Evolutionary conservation across 2,888 invertebrate genomes (phyloP).

Genomic region (Embidobia sp.): DNA sequence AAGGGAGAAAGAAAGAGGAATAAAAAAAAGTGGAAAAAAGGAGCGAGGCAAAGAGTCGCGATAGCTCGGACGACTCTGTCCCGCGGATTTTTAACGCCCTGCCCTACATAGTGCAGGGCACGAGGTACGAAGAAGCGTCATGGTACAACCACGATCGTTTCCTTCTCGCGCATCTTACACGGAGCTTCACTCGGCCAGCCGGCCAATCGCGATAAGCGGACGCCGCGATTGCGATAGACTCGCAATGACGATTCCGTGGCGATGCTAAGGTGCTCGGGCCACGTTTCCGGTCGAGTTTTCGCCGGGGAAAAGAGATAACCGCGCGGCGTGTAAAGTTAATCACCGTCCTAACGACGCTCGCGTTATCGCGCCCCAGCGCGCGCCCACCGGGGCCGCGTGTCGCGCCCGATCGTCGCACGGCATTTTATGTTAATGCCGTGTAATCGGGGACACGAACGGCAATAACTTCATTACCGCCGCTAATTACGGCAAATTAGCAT

Average conservation of each 20-base stretch:
- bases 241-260: slow-evolving; percentile 59
- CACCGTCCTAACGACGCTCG: slow-evolving; percentile 68
- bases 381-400: slow-evolving; percentile 7
- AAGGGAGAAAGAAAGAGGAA: slow-evolving; percentile 14
- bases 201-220: slow-evolving; percentile 57
- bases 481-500: slow-evolving; percentile 76
- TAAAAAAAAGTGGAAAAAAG: too few species aligned
- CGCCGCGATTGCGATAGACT: slow-evolving; percentile 59
- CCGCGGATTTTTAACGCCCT: slow-evolving; percentile 42
- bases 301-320: slow-evolving; percentile 44
- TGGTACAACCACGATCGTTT: slow-evolving; percentile 56
- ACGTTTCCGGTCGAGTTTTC: slow-evolving; percentile 63
- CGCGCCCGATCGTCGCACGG: slow-evolving; percentile 66
- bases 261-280: slow-evolving; percentile 47
- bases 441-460: slow-evolving; percentile 76
- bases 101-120: slow-evolving; percentile 18
- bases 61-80: slow-evolving; percentile 24
- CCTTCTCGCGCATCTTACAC: slow-evolving; percentile 61
- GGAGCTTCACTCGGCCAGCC: slow-evolving; percentile 58
- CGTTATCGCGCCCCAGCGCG: slow-evolving; percentile 20
- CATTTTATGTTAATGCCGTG: slow-evolving; percentile 76
- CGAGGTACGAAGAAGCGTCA: slow-evolving; percentile 61
- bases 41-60: too few species aligned
- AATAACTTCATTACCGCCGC: slow-evolving; percentile 76
- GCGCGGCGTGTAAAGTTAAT: slow-evolving; percentile 68